phyloP scores from a whole-genome alignment of 2,888 invertebrate species.

The Herminia tarsipennalis region DNA sequence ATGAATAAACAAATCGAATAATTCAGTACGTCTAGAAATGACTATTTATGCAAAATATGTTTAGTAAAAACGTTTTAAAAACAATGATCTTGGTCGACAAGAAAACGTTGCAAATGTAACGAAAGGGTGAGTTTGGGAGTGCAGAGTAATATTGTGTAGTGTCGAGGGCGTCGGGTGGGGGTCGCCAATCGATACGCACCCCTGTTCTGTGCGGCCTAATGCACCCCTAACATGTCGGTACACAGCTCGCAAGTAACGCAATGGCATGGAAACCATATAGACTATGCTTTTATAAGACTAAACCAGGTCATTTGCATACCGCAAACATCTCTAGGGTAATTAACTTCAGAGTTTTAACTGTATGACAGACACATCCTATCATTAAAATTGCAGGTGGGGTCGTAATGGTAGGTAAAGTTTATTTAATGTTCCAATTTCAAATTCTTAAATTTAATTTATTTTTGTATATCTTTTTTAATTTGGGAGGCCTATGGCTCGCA shows the following conservation, averaged over 20 bases:
- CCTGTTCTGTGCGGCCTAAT: conserved; percentile 69
- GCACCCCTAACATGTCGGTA: conserved; percentile 65
- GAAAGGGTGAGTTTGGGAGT: conserved; percentile 67
- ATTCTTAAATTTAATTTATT: too few species aligned
- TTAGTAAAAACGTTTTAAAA: conserved; percentile 53
- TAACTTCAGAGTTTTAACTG: too few species aligned
- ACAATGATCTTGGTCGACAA: conserved; percentile 60
- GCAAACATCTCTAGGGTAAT: too few species aligned
- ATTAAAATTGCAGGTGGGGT: too few species aligned
- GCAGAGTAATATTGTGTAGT: conserved; percentile 69
- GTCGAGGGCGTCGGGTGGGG: conserved; percentile 57
- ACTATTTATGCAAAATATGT: conserved; percentile 21
- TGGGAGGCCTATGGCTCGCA: too few species aligned
- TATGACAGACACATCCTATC: too few species aligned
- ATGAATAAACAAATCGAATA: too few species aligned
- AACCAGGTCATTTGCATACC: conserved; percentile 42
- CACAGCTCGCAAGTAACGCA: conserved; percentile 33
- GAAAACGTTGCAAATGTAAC: conserved; percentile 69
- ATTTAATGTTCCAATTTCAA: too few species aligned
- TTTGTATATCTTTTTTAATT: too few species aligned
- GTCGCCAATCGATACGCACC: conserved; percentile 80
- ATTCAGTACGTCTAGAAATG: too few species aligned
- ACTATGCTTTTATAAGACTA: conserved; percentile 27
- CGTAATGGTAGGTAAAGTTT: too few species aligned
- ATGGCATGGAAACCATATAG: conserved; percentile 46